phyloP scores from a whole-genome alignment of 2,797 vertebrate genomes.

The Hemibagrus guttatus region DNA sequence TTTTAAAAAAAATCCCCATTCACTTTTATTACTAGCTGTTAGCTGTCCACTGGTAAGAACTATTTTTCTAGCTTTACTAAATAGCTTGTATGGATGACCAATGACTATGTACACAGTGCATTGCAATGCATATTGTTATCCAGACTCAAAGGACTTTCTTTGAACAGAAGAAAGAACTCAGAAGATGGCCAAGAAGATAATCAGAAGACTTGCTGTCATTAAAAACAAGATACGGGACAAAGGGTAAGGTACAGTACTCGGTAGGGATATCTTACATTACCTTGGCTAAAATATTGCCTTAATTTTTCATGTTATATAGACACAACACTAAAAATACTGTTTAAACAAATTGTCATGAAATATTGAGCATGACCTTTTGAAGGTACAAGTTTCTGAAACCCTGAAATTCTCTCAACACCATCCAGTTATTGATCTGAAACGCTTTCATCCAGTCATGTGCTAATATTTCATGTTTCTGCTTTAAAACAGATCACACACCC shows the following conservation, averaged over 20 bases:
- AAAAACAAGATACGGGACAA: no score
- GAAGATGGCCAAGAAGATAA: neutral
- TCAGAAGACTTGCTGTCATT: neutral
- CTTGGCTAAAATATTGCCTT: neutral
- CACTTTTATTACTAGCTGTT: neutral
- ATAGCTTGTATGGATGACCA: neutral
- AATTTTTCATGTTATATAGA: neutral
- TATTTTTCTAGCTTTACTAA: neutral
- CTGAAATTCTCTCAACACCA: neutral
- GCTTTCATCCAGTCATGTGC: constrained; percentile 44
- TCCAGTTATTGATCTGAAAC: constrained; percentile 48
- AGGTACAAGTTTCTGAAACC: neutral
- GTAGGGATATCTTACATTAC: neutral
- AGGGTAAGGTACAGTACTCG: neutral
- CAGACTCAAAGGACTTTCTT: neutral
- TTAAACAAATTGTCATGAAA: constrained; percentile 24
- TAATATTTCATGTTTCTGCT: constrained; percentile 50
- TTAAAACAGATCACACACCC: constrained; percentile 40
- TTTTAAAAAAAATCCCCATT: neutral
- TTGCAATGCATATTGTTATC: neutral
- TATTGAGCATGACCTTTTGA: constrained; percentile 29
- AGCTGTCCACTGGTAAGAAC: neutral
- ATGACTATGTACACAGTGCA: neutral
- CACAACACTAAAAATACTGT: neutral
- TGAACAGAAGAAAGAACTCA: neutral